Conservation (phyloP, 2,888 invertebrate genomes). For the Gibbula magus region DNA sequence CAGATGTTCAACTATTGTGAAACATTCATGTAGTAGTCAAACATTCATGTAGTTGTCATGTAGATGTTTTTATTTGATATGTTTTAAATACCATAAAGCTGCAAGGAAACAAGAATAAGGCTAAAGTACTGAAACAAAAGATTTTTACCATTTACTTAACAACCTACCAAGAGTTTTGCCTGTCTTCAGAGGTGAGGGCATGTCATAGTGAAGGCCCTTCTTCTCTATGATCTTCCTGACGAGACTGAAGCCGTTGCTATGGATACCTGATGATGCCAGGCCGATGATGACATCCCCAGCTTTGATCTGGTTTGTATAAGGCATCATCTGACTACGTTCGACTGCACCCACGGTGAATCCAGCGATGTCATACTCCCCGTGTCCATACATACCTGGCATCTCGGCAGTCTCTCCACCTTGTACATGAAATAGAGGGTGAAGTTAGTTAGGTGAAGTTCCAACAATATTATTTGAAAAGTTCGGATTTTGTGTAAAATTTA, state of each 20-base stretch:
- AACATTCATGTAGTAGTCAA: no score
- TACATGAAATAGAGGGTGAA: neutral
- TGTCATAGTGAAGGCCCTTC: slow-evolving; percentile 81
- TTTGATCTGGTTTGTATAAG: slow-evolving; percentile 80
- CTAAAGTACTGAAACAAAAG: no score
- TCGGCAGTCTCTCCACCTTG: slow-evolving; percentile 92
- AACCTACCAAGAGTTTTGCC: slow-evolving; percentile 83
- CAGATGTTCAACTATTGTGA: no score
- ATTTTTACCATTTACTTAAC: no score
- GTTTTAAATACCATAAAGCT: no score
- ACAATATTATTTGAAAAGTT: no score
- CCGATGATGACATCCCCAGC: slow-evolving; percentile 89
- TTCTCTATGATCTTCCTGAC: slow-evolving; percentile 86
- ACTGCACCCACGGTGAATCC: slow-evolving; percentile 97
- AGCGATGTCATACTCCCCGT: slow-evolving; percentile 93
- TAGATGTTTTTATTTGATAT: no score
- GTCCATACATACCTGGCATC: slow-evolving; percentile 88
- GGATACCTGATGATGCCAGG: slow-evolving; percentile 91
- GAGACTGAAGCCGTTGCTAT: slow-evolving; percentile 95
- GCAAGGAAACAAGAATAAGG: no score
- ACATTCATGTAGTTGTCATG: no score
- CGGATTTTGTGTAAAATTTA: no score
- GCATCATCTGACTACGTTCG: slow-evolving; percentile 85
- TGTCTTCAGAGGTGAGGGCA: slow-evolving; percentile 82
- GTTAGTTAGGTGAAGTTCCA: neutral